Percentiles rank a stretch among this genome's conserved stretches.
phyloP scores from a whole-genome alignment of 2,113 vertebrate genomes.

The Grantiella picta region DNA sequence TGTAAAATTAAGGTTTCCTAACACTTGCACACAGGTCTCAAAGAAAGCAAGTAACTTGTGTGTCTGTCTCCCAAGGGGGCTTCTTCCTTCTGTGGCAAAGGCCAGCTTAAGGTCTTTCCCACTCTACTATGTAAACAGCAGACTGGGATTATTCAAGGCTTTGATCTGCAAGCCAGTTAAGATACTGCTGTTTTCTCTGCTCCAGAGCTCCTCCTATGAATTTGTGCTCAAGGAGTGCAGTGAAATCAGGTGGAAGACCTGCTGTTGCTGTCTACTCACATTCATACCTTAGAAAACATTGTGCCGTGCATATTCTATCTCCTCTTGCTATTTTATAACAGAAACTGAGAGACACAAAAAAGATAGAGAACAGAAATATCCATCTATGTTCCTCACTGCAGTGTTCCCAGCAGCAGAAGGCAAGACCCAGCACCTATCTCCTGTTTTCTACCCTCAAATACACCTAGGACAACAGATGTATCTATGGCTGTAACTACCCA shows the following conservation, averaged over 20 bases:
- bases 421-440: not conserved
- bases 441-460: not conserved
- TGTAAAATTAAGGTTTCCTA: not conserved
- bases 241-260: not conserved
- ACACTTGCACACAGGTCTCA: not conserved
- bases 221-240: not conserved
- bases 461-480: not conserved
- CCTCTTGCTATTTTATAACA: not conserved
- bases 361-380: not conserved
- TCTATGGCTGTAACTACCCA: not conserved
- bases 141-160: not conserved
- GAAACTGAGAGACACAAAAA: not conserved
- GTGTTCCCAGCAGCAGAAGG: not conserved
- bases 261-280: not conserved
- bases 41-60: not conserved
- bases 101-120: not conserved
- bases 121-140: not conserved
- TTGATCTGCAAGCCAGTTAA: not conserved
- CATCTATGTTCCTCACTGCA: not conserved
- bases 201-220: not conserved
- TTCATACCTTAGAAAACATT: not conserved
- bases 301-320: not conserved
- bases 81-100: not conserved
- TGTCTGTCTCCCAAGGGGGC: not conserved
- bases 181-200: not conserved